Evolutionary conservation across 2,888 invertebrate genomes (phyloP), one percentile per base, ranked within the genome.

Genomic region (Subacronicta megacephala): DNA sequence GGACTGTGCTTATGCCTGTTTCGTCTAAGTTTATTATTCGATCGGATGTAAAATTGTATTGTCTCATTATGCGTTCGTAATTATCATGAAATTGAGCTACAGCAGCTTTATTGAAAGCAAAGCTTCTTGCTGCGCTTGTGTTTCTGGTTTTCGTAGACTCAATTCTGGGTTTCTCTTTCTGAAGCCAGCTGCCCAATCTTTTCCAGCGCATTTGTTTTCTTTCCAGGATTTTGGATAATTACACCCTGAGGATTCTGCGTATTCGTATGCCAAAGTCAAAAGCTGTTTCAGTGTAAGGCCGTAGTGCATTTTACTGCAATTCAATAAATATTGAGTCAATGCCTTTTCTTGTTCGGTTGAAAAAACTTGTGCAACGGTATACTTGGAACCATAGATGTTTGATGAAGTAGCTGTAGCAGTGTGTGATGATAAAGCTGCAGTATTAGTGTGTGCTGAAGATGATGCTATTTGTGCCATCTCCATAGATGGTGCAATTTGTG

Each of bases 61-160:
- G 23, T 41, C 45, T 47, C 63, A 72, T 49, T 55, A 72, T 53
- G 50, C 54, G 58, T 53, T 54, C 59, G 44, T 61, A 59, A 61
- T 66, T 63, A 40, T 62, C 55, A 42, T 47, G 29, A 47, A 47
- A 44, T 31, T 38, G 46, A 58, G 35, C 50, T 50, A 75, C 69
- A 40, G 61, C 68, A 61, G 61, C 36, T 60, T 75, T 67, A n/a
- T n/a, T n/a, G n/a, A 72, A 74, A 42, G 68, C 69, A 64, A 75
- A 74, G 43, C 66, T 62, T 67, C 75, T 61, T 52, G 68, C 70
- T 51, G 68, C 70, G 55, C 62, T 72, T 46, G 72, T 75, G 45
- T 71, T 74, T 74, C 72, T 35, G 69, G 66, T 55, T 70, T 74
- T 69, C 67, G 38, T 40, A 74, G 62, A 50, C 73, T 69, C 20